Percentiles rank a stretch among this genome's conserved stretches.
These are phyloP conservation scores for Bubo bubo DNA, from an alignment of 2,113 vertebrate species.

Conservation along the genomic window DNA sequence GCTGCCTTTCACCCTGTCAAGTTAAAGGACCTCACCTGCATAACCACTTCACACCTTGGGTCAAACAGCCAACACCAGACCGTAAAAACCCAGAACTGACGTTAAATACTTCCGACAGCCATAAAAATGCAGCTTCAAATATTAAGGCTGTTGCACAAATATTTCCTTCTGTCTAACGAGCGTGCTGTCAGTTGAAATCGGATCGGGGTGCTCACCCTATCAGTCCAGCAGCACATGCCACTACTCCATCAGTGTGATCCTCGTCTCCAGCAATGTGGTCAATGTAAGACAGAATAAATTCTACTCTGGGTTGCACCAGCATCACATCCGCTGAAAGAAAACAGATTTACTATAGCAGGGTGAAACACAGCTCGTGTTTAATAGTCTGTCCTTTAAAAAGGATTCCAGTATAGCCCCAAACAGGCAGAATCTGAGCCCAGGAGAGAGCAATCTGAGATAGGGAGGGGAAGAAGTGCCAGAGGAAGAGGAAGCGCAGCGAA, in stretches of 20 bases:
- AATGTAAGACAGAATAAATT: slow-evolving; percentile 98
- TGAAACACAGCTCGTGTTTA: not conserved
- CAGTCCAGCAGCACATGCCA: slow-evolving; percentile 92
- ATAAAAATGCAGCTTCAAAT: not conserved
- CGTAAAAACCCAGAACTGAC: not conserved
- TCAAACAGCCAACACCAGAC: rapidly evolving
- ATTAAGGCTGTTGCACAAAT: not conserved
- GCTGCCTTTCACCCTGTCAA: not conserved
- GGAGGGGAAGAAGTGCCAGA: not conserved
- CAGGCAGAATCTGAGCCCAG: rapidly evolving
- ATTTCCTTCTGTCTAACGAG: rapidly evolving
- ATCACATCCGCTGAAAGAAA: slow-evolving; percentile 90
- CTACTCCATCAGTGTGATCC: slow-evolving; percentile 93
- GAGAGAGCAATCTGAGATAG: rapidly evolving
- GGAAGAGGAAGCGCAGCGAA: not conserved
- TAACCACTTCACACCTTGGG: not conserved
- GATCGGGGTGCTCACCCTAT: slow-evolving; percentile 80
- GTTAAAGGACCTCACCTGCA: not conserved
- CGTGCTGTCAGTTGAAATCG: rapidly evolving
- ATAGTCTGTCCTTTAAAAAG: not conserved
- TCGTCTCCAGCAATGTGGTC: slow-evolving; percentile 97
- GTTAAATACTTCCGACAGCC: rapidly evolving
- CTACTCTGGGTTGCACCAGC: slow-evolving; percentile 96
- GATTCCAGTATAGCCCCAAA: not conserved
- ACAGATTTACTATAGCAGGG: not conserved